Evolutionary conservation across 2,113 vertebrate genomes (phyloP).

Genomic region (Pomatorhinus ruficollis): DNA sequence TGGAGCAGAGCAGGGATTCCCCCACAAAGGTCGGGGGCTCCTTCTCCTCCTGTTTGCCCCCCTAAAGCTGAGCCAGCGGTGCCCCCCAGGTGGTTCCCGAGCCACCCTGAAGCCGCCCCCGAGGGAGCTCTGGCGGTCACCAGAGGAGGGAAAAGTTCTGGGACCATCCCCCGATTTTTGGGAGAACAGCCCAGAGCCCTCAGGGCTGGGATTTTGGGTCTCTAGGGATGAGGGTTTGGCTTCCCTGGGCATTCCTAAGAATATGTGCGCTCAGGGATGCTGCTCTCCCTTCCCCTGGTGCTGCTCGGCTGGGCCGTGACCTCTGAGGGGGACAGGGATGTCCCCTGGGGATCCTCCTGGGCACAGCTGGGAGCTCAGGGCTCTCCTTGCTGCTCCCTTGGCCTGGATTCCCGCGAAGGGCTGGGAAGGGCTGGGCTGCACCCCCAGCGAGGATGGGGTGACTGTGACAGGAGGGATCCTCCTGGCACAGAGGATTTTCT

Average conservation of each 20-base stretch:
- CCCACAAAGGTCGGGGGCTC: neutral
- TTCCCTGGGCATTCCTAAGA: rapidly evolving
- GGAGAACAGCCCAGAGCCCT: neutral
- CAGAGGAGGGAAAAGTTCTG: neutral
- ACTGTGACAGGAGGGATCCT: neutral
- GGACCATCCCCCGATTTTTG: too few relatives aligned
- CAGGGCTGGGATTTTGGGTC: neutral
- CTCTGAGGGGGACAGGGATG: rapidly evolving
- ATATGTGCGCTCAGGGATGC: neutral
- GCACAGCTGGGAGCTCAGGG: neutral
- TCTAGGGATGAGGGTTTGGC: neutral
- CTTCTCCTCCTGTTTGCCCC: neutral
- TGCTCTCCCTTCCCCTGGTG: neutral
- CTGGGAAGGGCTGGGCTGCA: neutral
- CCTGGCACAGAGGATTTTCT: neutral
- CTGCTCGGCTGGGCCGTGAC: neutral
- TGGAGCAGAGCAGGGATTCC: neutral
- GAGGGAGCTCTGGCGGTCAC: rapidly evolving
- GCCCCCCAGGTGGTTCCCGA: rapidly evolving
- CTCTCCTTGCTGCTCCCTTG: neutral
- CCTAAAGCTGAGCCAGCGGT: rapidly evolving
- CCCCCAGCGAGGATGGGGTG: too few relatives aligned
- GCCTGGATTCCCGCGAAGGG: neutral
- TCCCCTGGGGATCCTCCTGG: neutral
- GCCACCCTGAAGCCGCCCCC: rapidly evolving